A percentile compares a stretch with the other conserved stretches of the same genome.
These are phyloP conservation scores for Sardinella longiceps DNA, from an alignment of 2,797 vertebrate species.

Conservation along the genomic window DNA sequence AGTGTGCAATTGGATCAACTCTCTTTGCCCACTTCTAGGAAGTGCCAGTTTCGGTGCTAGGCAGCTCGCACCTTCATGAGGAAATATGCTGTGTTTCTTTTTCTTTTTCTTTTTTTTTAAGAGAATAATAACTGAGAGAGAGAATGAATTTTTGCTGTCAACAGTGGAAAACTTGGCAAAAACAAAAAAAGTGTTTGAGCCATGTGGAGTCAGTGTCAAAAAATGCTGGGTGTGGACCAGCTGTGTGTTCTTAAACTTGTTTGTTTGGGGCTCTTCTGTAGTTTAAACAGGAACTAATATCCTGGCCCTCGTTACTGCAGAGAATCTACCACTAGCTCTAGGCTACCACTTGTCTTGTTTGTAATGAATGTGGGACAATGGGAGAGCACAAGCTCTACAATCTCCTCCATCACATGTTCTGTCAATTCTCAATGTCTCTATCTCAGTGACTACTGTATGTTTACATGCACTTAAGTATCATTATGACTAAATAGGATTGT, in stretches of 20 bases:
- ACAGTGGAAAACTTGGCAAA: not conserved
- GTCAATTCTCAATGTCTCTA: not conserved
- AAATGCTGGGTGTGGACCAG: not conserved
- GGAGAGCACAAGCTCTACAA: not conserved
- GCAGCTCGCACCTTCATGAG: not conserved
- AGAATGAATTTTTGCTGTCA: not conserved
- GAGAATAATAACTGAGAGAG: too few relatives aligned
- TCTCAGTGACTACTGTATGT: too few relatives aligned
- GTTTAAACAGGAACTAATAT: not conserved
- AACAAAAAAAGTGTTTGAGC: not conserved
- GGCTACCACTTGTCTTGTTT: not conserved
- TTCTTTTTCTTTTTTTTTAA: too few relatives aligned
- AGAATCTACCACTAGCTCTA: not conserved
- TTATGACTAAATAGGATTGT: too few relatives aligned
- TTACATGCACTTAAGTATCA: too few relatives aligned
- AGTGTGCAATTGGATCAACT: slow-evolving; percentile 53
- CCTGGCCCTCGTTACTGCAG: not conserved
- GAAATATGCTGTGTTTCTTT: not conserved
- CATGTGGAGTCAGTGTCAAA: not conserved
- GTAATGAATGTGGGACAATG: not conserved
- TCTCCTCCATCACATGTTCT: not conserved
- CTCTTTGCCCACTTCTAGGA: slow-evolving; percentile 42
- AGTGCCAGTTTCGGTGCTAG: slow-evolving; percentile 4
- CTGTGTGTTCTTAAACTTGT: not conserved
- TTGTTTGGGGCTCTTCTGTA: not conserved